phyloP scores from a whole-genome alignment of 2,888 invertebrate genomes.

The Lasioglossum vierecki region DNA sequence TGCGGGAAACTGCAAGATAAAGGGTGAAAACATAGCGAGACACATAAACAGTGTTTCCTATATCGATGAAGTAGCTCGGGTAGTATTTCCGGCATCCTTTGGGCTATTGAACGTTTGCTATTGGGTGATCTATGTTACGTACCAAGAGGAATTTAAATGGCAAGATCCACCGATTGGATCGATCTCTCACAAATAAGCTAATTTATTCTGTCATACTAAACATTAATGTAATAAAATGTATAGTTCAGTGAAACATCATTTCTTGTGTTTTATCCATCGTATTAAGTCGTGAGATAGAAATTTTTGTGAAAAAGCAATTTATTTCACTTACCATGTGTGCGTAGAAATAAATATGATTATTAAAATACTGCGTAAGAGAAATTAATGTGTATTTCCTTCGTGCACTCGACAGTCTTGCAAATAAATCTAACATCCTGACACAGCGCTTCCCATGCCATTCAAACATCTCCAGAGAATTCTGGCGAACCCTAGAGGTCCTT shows the following conservation, averaged over 20 bases:
- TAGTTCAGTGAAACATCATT: background rate
- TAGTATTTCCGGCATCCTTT: constrained; percentile 94
- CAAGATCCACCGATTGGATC: constrained; percentile 85
- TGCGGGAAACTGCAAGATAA: constrained; percentile 82
- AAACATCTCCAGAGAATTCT: too few relatives aligned
- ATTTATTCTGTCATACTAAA: background rate
- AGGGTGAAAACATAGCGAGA: constrained; percentile 84
- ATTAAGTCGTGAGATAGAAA: background rate
- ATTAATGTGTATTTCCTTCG: too few relatives aligned
- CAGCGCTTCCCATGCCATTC: too few relatives aligned
- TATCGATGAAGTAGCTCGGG: constrained; percentile 92
- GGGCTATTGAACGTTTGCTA: constrained; percentile 94
- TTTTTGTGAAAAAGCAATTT: background rate
- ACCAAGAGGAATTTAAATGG: constrained; percentile 91
- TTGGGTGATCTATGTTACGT: constrained; percentile 94
- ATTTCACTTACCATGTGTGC: background rate
- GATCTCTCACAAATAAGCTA: constrained; percentile 28
- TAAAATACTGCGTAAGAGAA: background rate
- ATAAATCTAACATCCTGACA: too few relatives aligned
- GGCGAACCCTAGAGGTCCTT: too few relatives aligned
- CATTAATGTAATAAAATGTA: background rate
- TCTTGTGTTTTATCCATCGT: background rate
- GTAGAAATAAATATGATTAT: background rate
- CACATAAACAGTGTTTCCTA: constrained; percentile 94
- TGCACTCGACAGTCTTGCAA: too few relatives aligned